Conservation (phyloP, 2,113 vertebrate genomes). For the Oreochromis spilurus region DNA sequence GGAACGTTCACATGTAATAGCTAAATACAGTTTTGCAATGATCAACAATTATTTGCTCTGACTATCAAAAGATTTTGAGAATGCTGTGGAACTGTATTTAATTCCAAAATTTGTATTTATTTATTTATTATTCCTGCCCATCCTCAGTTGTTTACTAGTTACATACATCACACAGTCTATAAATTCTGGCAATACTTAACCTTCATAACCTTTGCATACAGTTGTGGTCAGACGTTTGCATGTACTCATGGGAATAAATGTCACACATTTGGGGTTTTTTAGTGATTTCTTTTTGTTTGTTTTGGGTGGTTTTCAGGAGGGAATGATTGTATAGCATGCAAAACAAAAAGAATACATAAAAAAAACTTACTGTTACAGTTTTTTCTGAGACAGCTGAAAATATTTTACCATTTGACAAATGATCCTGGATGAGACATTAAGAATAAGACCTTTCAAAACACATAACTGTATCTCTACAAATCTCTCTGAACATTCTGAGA, state of each 20-base stretch:
- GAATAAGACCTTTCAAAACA: neutral
- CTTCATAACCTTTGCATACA: neutral
- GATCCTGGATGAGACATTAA: neutral
- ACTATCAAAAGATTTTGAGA: neutral
- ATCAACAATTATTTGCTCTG: neutral
- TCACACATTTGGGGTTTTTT: neutral
- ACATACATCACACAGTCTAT: neutral
- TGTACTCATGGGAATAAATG: neutral
- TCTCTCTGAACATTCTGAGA: neutral
- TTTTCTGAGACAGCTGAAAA: neutral
- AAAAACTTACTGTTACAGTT: neutral
- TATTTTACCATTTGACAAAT: neutral
- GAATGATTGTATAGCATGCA: neutral
- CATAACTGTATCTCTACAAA: neutral
- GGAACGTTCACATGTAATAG: neutral
- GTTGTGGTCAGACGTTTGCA: neutral
- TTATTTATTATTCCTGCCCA: neutral
- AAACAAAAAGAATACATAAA: neutral
- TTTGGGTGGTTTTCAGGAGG: neutral
- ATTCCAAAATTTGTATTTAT: neutral
- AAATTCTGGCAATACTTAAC: neutral
- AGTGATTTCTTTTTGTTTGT: neutral
- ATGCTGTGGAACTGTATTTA: neutral
- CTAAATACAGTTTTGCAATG: neutral
- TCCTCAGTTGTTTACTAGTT: neutral